Base-by-base conservation (phyloP, 2,113 vertebrate species). In the Onychostruthus taczanowskii region DNA sequence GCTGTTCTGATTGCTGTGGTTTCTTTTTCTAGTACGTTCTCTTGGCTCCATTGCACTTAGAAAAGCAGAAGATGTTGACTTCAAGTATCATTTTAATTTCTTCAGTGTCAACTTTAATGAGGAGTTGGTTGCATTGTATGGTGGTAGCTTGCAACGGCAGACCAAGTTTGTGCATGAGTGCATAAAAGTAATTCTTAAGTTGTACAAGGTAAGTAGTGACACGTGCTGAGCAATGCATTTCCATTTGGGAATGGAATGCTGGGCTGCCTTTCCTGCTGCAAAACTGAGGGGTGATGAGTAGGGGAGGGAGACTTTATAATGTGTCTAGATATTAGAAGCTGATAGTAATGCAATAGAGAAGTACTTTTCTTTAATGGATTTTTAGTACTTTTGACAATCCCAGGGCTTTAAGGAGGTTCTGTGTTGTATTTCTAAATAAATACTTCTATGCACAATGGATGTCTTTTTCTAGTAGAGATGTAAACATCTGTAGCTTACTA, bases 91-190 rank as follows among this genome's bases (percentile, higher is more conserved):
- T 94, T 99, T 99, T 83, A 98, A 99, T 89, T 98, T 99, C 93
- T 99, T 99, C 97, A 99, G 98, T 7, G 98, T 99, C 89, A 99
- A 99, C 96, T 99, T 99, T 94, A 99, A 99, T 10, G 99, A 99
- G 94, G 99, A 99, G 93, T 96, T 99, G 94, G 99, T 99, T 96
- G 99, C 99, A 1, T 83, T 99, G 8, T 99, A 99, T 23, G 99
- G 99, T 13, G 99, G 99, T 74, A 99, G 98, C 90, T 97, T 99
- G 88, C 98, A 97, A 58, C 97, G 97, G 64, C 99, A 99, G 97
- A 99, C 99, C 1, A 98, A 97, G 93, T 99, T 99, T 97, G 98
- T 99, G 50, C 98, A 99, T 8, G 98, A 99, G 76, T 98, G 99
- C 98, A 99, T 99, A 76, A 99, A 99, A 97, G 98, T 98, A 75